phyloP scores from a whole-genome alignment of 2,113 vertebrate genomes.

The Lipotes vexillifer region DNA sequence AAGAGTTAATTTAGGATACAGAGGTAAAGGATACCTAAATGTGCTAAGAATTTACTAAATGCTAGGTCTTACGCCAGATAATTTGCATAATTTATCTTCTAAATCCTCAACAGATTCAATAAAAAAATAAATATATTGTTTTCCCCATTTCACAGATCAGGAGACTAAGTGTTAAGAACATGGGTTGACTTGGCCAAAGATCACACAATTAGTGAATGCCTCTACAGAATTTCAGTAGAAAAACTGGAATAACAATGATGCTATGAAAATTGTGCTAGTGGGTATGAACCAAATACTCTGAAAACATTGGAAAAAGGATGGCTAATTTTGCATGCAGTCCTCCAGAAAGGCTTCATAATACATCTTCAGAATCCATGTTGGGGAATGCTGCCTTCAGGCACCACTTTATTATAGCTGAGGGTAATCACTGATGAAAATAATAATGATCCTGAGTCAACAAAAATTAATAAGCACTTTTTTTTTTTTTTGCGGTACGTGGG shows the following conservation, averaged over 20 bases:
- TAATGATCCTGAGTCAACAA: slow-evolving; percentile 24
- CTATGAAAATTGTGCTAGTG: background rate
- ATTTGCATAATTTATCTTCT: background rate
- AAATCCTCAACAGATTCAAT: background rate
- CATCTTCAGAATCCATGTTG: background rate
- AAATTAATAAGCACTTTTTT: slow-evolving; percentile 47
- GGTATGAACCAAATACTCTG: background rate
- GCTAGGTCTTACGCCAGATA: background rate
- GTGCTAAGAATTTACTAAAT: background rate
- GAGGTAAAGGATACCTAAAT: background rate
- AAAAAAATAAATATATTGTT: background rate
- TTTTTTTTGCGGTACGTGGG: too few species aligned
- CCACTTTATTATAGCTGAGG: background rate
- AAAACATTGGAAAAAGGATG: background rate
- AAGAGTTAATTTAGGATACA: background rate
- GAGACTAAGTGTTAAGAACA: background rate
- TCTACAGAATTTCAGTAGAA: background rate
- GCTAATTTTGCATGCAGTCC: background rate
- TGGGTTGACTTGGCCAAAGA: background rate
- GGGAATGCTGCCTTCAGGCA: background rate
- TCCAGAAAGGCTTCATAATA: background rate
- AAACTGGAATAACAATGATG: background rate
- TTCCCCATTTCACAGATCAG: background rate
- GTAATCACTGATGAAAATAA: background rate
- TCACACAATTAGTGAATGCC: background rate